Evolutionary conservation across 2,888 invertebrate genomes (phyloP), one percentile per base, ranked within the genome.

Genomic region (Drosophila leonis): DNA sequence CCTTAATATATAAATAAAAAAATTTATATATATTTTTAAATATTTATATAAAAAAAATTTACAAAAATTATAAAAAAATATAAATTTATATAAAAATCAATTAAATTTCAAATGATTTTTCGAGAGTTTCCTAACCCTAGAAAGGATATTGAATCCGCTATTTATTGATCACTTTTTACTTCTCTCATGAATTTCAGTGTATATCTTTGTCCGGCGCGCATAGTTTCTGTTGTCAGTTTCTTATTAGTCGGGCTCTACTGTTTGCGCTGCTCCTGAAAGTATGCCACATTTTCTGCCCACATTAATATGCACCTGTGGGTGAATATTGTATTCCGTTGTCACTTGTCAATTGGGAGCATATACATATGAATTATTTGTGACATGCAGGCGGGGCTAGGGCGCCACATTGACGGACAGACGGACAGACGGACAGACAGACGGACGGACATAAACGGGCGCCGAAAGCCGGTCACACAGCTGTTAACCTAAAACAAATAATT

Each of bases 281-380:
- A 66, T 82, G 76, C 80, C 76, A 82, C 62, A 44, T 20, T 62
- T 49, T 41, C 13, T 55, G 57, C 35, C 39, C 31, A 33, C 29
- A 13, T 42, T 54, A 57, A 57, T 54, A 4, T 42, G 15, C 37
- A 60, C 20, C 42, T 35, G 15, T 15, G 24, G 24, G 29, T 37
- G 35, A 8, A 29, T 48, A 46, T 29, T 54, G 41, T 29, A 5
- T 55, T 59, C 1, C n/a, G 52, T 59, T 69, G 44, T 54, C 52
- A 51, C 65, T 75, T 65, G 80, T 70, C 82, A 80, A 80, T 72
- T 80, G 69, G 77, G 52, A 60, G 65, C 77, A 72, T 51, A 49
- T 15, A 35, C 24, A 24, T 65, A 64, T 77, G 64, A 61, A 72
- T 77, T 49, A 64, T 77, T 72, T 64, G 72, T 44, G 37, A 9